Percentiles rank a stretch among this genome's conserved stretches.
These are phyloP conservation scores for Bimastos eiseni DNA, from an alignment of 2,888 invertebrate genomes.

Conservation along the genomic window DNA sequence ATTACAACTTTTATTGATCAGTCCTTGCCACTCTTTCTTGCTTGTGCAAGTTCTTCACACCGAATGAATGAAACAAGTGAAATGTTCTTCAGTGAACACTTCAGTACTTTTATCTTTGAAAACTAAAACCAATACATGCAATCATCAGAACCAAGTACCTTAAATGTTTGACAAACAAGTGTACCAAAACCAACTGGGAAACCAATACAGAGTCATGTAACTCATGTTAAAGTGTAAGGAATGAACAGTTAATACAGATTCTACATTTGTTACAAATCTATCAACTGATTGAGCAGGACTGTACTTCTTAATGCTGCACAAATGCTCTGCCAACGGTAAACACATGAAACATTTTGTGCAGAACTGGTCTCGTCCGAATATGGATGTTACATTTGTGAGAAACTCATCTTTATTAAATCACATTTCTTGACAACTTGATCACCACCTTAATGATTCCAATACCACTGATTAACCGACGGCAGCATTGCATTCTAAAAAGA, in stretches of 20 bases:
- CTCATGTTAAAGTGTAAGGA: neutral
- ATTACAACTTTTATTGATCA: too few species aligned
- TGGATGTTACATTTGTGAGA: neutral
- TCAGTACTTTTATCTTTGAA: too few species aligned
- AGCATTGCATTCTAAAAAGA: neutral
- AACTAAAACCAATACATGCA: too few species aligned
- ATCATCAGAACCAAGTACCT: too few species aligned
- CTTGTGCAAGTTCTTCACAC: too few species aligned
- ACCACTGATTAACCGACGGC: neutral
- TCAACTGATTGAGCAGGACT: neutral
- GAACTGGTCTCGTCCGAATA: neutral
- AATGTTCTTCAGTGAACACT: too few species aligned
- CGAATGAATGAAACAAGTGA: too few species aligned
- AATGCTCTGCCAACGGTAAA: neutral
- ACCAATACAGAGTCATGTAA: too few species aligned
- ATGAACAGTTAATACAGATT: neutral
- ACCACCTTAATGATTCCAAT: neutral
- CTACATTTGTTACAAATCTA: neutral
- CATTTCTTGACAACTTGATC: neutral
- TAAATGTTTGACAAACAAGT: too few species aligned
- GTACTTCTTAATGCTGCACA: neutral
- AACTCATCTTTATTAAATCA: neutral
- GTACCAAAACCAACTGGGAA: too few species aligned
- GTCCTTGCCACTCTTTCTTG: too few species aligned
- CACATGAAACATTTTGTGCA: neutral